Base-by-base conservation (phyloP, 92 coral and sea anemone genomes). In the Epizoanthus fatuus region DNA sequence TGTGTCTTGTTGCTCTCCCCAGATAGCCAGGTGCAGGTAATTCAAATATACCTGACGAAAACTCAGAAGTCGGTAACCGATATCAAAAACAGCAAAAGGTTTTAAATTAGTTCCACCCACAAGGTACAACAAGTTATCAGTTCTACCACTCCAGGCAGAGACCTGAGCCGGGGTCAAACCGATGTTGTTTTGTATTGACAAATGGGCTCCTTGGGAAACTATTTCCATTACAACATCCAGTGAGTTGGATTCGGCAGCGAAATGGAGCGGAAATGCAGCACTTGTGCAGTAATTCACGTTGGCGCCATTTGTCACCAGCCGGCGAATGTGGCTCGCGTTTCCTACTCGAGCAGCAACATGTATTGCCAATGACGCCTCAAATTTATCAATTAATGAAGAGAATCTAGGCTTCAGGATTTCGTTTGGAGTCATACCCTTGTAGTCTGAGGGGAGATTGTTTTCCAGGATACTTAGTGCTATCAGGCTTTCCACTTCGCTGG, bases 401-500 rank as follows among this genome's bases (percentile, higher is more conserved):
- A 29, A 29, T 29, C 35, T 29, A 29, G 35, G 35, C 35, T 29
- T 29, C 35, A 29, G 4, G 35, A 29, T 29, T 1, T 59, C 32
- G 11, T 59, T 59, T n/a, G 10, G 8, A 56, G 65, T 32, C 32
- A n/a, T 38, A 14, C 35, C 19, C 35, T 17, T 7, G 35, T 38
- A 32, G 37, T 75, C 66, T 38, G 63, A 55, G 32, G 63, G 57
- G 9, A 32, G 37, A 3, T 62, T 75, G 3, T 62, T 37, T 62
- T 19, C 38, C 38, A 16, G 17, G 39, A 62, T 62, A 14, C 10
- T 19, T 0, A 75, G 0, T 19, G 67, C 81, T 12, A 75, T 75
- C 52, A 75, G 8, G 13, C 66, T 16, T 22, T 75, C 81, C 16
- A 75, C 52, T 55, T 54, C 22, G 59, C 81, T 75, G n/a, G 81